phyloP scores from a whole-genome alignment of 2,888 invertebrate genomes.

The Tetragonula carbonaria region DNA sequence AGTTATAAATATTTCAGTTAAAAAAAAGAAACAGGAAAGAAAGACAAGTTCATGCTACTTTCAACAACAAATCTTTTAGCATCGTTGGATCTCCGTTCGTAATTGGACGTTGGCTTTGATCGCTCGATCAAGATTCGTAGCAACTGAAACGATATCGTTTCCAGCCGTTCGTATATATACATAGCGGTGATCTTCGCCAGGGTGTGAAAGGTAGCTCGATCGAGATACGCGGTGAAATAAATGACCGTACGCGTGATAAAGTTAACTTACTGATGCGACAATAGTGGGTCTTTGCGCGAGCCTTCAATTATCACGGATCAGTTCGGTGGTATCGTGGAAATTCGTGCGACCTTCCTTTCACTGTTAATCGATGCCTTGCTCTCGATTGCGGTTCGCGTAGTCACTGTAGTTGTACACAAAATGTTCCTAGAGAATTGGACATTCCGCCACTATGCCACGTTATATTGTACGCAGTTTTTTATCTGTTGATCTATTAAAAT shows the following conservation, averaged over 20 bases:
- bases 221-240: conserved; percentile 30
- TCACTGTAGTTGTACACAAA: background rate
- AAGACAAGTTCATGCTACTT: background rate
- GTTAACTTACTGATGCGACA: conserved; percentile 34
- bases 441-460: too few relatives aligned
- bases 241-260: conserved; percentile 33
- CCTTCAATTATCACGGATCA: conserved; percentile 33
- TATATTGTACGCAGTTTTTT: too few relatives aligned
- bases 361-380: conserved; percentile 33
- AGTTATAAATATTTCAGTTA: too few relatives aligned
- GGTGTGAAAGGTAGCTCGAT: conserved; percentile 11
- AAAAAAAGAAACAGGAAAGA: background rate
- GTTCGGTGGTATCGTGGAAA: conserved; percentile 15
- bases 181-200: conserved; percentile 19
- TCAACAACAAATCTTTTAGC: background rate
- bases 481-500: background rate
- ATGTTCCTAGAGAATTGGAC: background rate
- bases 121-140: background rate
- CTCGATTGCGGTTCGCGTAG: conserved; percentile 22
- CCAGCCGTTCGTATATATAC: background rate
- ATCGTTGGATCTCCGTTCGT: background rate
- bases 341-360: conserved; percentile 31
- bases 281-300: conserved; percentile 19
- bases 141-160: background rate
- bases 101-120: background rate